Conservation (phyloP, 2,888 invertebrate species). For the Serrognathus titanus region DNA sequence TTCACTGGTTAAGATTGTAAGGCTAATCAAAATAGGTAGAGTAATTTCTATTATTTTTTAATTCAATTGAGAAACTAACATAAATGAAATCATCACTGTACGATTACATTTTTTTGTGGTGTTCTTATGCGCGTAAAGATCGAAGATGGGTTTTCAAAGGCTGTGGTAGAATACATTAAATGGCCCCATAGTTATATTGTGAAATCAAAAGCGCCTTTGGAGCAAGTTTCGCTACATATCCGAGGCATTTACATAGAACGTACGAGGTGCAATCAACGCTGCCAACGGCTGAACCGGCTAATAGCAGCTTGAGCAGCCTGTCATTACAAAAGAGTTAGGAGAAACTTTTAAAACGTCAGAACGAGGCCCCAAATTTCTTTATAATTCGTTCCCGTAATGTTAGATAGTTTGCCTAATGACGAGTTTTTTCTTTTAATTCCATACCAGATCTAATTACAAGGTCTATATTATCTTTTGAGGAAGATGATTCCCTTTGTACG, state of each 20-base stretch:
- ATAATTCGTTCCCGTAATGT: slow-evolving; percentile 39
- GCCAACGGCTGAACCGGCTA: slow-evolving; percentile 11
- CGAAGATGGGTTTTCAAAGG: too few relatives aligned
- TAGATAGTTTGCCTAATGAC: slow-evolving; percentile 14
- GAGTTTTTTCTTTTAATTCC: slow-evolving; percentile 5
- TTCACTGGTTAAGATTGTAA: too few relatives aligned
- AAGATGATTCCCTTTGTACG: slow-evolving; percentile 3
- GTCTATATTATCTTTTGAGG: slow-evolving; percentile 6
- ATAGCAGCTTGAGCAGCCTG: slow-evolving; percentile 30
- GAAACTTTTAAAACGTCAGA: slow-evolving; percentile 38
- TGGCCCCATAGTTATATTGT: too few relatives aligned
- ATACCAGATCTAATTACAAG: slow-evolving; percentile 9
- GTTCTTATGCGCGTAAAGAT: too few relatives aligned
- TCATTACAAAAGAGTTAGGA: slow-evolving; percentile 48
- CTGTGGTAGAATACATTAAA: too few relatives aligned
- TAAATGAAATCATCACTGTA: too few relatives aligned
- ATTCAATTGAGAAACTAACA: too few relatives aligned
- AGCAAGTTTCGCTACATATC: background rate
- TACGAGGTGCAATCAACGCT: slow-evolving; percentile 10
- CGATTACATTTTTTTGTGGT: too few relatives aligned
- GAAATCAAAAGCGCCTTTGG: too few relatives aligned
- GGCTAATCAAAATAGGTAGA: too few relatives aligned
- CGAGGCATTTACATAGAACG: slow-evolving; percentile 5
- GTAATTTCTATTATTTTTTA: too few relatives aligned
- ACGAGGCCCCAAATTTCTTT: slow-evolving; percentile 45